Conservation (phyloP, 2,888 invertebrate genomes). For the Dicyrtomina minuta region DNA sequence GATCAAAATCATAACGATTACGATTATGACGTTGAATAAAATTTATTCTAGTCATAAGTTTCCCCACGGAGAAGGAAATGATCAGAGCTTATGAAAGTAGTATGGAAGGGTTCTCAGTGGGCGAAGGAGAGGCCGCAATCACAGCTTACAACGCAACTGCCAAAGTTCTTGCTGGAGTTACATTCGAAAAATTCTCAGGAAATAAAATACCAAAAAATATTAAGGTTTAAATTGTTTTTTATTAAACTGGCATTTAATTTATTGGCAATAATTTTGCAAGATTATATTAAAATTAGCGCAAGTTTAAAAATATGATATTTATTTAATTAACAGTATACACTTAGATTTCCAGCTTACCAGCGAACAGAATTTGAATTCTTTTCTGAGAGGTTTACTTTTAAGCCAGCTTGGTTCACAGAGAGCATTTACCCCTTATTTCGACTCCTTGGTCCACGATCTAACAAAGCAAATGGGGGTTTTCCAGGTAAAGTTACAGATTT, state of each 20-base stretch:
- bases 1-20: not conserved
- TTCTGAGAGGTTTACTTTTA: slow-evolving; percentile 50
- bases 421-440: too few species aligned
- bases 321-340: too few species aligned
- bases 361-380: slow-evolving; percentile 48
- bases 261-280: not conserved
- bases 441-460: too few species aligned
- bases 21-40: not conserved
- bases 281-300: not conserved
- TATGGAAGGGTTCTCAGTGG: too few species aligned
- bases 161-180: slow-evolving; percentile 34
- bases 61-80: slow-evolving; percentile 54
- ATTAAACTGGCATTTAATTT: not conserved
- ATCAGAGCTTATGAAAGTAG: slow-evolving; percentile 26
- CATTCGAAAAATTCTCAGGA: slow-evolving; percentile 44
- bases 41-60: slow-evolving; percentile 42
- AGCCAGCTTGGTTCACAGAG: too few species aligned
- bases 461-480: too few species aligned
- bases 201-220: too few species aligned
- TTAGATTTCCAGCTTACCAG: too few species aligned
- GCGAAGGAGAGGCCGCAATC: not conserved
- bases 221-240: too few species aligned
- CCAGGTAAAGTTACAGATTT: slow-evolving; percentile 63
- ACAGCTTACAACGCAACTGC: slow-evolving; percentile 36
- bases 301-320: slow-evolving; percentile 1